These are phyloP conservation scores for Whitmania pigra DNA, from an alignment of 1,140 invertebrate species.

Conservation along the genomic window DNA sequence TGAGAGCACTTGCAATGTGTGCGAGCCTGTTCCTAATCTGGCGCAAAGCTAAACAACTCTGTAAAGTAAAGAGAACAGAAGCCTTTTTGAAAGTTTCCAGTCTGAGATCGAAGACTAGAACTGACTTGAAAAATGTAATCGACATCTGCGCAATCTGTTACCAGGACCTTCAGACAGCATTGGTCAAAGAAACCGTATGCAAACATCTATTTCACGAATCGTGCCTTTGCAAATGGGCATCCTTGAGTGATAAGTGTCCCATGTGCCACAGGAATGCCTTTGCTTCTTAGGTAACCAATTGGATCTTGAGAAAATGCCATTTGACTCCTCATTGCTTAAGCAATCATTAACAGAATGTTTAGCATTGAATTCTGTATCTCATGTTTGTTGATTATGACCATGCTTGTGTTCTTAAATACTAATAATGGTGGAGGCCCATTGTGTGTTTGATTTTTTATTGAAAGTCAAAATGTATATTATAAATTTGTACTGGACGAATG, in stretches of 20 bases:
- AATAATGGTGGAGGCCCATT: no score
- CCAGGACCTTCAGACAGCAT: constrained; percentile 51
- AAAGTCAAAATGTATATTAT: no score
- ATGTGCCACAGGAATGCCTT: constrained; percentile 41
- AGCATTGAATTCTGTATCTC: no score
- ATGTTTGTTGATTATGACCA: no score
- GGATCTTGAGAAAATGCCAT: no score
- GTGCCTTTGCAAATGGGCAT: constrained; percentile 87
- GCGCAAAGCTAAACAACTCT: constrained; percentile 79
- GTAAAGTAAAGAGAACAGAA: constrained; percentile 73
- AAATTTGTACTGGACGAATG: no score
- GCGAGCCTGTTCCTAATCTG: constrained; percentile 95
- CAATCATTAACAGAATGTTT: no score
- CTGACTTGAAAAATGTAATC: constrained; percentile 57
- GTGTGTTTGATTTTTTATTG: no score
- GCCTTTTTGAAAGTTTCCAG: constrained; percentile 87
- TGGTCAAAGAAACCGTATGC: constrained; percentile 65
- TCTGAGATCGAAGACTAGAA: constrained; percentile 63
- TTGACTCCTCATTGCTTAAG: no score
- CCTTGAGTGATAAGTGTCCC: constrained; percentile 56
- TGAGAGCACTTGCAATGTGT: constrained; percentile 59
- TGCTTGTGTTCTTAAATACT: no score
- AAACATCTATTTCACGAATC: constrained; percentile 88
- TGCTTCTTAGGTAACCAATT: no score
- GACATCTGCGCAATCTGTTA: constrained; percentile 97